phyloP scores from a whole-genome alignment of 2,113 vertebrate species.

The Phyllostomus discolor region DNA sequence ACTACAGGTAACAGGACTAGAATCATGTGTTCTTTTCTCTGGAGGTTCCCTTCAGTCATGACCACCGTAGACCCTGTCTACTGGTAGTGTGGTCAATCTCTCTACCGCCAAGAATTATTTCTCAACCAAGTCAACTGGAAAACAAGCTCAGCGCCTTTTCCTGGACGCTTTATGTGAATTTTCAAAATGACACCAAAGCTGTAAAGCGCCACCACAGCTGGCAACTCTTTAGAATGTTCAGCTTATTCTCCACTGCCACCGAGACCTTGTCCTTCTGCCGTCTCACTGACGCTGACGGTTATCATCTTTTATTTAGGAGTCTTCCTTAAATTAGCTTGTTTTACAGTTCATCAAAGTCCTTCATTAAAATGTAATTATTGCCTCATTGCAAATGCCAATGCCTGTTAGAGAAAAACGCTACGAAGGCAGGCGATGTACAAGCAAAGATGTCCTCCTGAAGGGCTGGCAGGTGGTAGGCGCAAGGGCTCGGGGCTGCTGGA shows the following conservation, averaged over 20 bases:
- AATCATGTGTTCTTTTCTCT: background rate
- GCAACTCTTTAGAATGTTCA: background rate
- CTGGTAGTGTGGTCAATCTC: background rate
- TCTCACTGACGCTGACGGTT: background rate
- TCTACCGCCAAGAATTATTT: background rate
- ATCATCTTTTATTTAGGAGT: background rate
- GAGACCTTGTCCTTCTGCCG: background rate
- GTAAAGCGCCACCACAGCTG: background rate
- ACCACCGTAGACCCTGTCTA: background rate
- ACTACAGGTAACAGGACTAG: background rate
- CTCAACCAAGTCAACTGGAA: background rate
- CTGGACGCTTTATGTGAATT: background rate
- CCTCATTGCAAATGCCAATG: background rate
- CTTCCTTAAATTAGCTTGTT: background rate
- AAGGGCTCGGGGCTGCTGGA: background rate
- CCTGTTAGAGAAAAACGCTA: background rate
- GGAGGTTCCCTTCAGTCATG: background rate
- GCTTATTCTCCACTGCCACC: background rate
- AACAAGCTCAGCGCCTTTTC: background rate
- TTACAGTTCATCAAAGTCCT: background rate
- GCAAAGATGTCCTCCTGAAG: background rate
- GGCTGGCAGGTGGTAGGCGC: background rate
- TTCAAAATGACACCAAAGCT: background rate
- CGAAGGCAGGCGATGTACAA: background rate
- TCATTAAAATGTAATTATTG: conserved; percentile 22